Conservation (phyloP, 2,888 invertebrate genomes). For the Bedellia somnulentella region DNA sequence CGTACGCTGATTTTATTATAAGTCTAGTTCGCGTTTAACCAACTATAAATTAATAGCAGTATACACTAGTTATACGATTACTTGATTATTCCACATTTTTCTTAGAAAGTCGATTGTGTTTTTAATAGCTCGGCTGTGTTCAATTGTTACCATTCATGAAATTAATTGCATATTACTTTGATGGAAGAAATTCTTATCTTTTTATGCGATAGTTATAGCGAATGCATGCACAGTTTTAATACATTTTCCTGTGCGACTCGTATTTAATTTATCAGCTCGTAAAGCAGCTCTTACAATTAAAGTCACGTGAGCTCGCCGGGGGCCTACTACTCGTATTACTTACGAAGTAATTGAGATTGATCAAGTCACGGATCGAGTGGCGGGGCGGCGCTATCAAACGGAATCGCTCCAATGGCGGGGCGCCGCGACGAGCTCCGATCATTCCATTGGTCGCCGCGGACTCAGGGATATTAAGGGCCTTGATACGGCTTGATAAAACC, state of each 20-base stretch:
- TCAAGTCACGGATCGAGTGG: conserved; percentile 43
- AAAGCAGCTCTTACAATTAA: conserved; percentile 22
- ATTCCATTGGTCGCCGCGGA: conserved; percentile 37
- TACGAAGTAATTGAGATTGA: conserved; percentile 41
- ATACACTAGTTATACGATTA: not conserved
- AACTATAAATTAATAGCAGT: not conserved
- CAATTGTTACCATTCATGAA: too few species aligned
- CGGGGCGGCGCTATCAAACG: conserved; percentile 57
- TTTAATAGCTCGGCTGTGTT: too few species aligned
- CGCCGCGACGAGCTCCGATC: conserved; percentile 20
- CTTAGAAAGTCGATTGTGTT: not conserved
- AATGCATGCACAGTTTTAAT: too few species aligned
- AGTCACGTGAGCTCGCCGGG: conserved; percentile 15
- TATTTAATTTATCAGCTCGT: too few species aligned
- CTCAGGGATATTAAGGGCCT: conserved; percentile 45
- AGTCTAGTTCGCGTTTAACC: too few species aligned
- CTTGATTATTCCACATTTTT: not conserved
- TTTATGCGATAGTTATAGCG: too few species aligned
- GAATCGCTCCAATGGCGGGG: conserved; percentile 47
- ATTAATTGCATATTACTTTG: too few species aligned
- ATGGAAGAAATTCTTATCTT: too few species aligned
- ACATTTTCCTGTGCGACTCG: too few species aligned
- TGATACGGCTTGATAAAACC: conserved; percentile 53
- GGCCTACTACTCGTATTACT: conserved; percentile 5
- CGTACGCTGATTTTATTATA: too few species aligned